Evolutionary conservation across 2,113 vertebrate species (phyloP).

Genomic region (Xenotilapia flavipinnis): DNA sequence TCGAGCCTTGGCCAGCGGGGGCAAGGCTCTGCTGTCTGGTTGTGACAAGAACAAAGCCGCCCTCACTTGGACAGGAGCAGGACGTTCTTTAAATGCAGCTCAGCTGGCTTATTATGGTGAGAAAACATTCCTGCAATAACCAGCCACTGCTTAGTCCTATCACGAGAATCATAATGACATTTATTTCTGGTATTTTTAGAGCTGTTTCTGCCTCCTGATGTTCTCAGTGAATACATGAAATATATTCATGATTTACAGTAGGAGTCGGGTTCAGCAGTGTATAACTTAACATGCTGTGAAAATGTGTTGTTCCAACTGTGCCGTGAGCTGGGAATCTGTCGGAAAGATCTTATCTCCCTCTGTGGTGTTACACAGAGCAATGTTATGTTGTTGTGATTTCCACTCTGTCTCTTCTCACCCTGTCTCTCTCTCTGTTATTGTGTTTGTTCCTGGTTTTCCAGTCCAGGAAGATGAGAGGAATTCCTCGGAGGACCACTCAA

Average conservation of each 20-base stretch:
- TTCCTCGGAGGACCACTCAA: conserved; percentile 30
- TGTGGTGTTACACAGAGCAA: neutral
- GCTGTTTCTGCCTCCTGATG: neutral
- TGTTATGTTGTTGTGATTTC: conserved; percentile 32
- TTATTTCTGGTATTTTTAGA: neutral
- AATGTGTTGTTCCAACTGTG: neutral
- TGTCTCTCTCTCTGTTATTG: conserved; percentile 8
- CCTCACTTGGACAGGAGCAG: conserved; percentile 26
- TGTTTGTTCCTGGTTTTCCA: conserved; percentile 47
- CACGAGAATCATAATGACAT: conserved; percentile 8
- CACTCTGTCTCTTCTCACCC: conserved; percentile 14
- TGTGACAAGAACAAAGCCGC: conserved; percentile 37
- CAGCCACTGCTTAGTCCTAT: neutral
- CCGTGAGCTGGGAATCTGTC: neutral
- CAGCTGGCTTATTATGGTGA: conserved; percentile 43
- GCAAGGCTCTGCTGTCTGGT: neutral
- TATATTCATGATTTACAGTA: neutral
- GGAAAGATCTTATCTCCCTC: conserved; percentile 41
- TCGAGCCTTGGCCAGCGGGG: neutral
- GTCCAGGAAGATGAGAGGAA: conserved; percentile 51
- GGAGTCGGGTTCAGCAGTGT: neutral
- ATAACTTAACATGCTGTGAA: neutral
- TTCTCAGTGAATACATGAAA: neutral
- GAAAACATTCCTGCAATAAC: neutral
- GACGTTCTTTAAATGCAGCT: neutral